Evolutionary conservation across 2,888 invertebrate species (phyloP).

Genomic region (Spisula subtruncata): DNA sequence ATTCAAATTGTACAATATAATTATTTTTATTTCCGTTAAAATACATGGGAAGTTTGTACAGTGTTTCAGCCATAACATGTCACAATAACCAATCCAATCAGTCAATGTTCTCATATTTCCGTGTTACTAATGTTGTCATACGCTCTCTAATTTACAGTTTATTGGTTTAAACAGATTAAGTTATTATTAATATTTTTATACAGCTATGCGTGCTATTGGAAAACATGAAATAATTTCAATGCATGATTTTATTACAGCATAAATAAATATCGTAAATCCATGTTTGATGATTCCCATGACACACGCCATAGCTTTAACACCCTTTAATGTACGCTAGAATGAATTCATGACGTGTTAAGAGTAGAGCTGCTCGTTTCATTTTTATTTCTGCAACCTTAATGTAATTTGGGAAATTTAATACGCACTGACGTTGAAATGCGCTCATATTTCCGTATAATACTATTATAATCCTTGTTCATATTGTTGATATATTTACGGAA

Average conservation of each 20-base stretch:
- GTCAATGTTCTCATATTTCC: no score
- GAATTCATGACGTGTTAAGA: not conserved
- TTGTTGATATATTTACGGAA: no score
- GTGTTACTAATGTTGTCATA: no score
- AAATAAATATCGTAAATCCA: not conserved
- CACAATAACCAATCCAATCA: no score
- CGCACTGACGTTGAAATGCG: not conserved
- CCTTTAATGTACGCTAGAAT: not conserved
- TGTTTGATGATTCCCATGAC: not conserved
- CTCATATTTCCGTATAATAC: not conserved
- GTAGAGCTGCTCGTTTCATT: not conserved
- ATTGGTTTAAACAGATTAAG: not conserved
- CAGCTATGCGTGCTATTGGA: not conserved
- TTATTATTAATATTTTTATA: constrained; percentile 17
- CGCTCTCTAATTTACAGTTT: not conserved
- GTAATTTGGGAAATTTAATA: not conserved
- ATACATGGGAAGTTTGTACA: no score
- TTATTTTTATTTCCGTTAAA: no score
- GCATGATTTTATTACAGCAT: not conserved
- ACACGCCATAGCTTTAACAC: not conserved
- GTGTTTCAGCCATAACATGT: no score
- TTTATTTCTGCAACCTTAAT: not conserved
- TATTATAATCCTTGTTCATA: no score
- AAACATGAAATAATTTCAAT: not conserved
- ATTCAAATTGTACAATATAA: no score